Conservation (phyloP, 1,140 invertebrate genomes). For the Tyrophagus putrescentiae region DNA sequence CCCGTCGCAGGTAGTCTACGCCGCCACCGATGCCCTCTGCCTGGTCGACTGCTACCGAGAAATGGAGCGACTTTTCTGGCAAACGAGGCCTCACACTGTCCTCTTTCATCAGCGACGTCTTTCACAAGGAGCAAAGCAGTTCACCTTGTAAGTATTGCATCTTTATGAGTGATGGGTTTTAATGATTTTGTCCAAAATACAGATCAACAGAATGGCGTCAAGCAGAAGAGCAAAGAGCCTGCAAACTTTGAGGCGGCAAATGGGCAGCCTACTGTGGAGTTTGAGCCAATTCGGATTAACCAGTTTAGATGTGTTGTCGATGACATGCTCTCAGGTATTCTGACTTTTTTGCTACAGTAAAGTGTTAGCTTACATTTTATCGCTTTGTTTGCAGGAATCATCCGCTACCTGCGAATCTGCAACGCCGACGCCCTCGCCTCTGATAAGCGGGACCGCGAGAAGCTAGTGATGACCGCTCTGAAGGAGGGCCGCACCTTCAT, state of each 20-base stretch:
- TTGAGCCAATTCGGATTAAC: background rate
- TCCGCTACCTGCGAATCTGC: slow-evolving; percentile 9
- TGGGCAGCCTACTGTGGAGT: background rate
- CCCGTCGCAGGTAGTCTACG: slow-evolving; percentile 57
- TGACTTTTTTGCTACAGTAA: background rate
- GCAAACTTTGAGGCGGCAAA: background rate
- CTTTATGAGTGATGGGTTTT: too few relatives aligned
- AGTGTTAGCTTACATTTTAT: slow-evolving; percentile 3
- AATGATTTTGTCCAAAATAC: too few relatives aligned
- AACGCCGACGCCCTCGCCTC: background rate
- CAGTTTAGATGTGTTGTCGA: slow-evolving; percentile 3
- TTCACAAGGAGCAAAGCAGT: too few relatives aligned
- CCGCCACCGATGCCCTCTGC: slow-evolving; percentile 62
- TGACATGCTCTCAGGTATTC: slow-evolving; percentile 6
- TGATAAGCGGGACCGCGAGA: background rate
- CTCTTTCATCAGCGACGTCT: too few relatives aligned
- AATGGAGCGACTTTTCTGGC: background rate
- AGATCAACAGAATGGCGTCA: too few relatives aligned
- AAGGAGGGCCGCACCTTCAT: background rate
- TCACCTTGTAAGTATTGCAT: too few relatives aligned
- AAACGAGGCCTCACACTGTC: background rate
- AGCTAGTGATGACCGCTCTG: background rate
- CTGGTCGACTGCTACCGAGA: slow-evolving; percentile 41
- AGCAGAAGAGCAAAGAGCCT: too few relatives aligned
- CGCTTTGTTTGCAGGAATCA: background rate